A percentile compares a stretch with the other conserved stretches of the same genome.
Evolutionary conservation across 2,113 vertebrate genomes (phyloP).

Genomic region (Pogonocichla stellata): DNA sequence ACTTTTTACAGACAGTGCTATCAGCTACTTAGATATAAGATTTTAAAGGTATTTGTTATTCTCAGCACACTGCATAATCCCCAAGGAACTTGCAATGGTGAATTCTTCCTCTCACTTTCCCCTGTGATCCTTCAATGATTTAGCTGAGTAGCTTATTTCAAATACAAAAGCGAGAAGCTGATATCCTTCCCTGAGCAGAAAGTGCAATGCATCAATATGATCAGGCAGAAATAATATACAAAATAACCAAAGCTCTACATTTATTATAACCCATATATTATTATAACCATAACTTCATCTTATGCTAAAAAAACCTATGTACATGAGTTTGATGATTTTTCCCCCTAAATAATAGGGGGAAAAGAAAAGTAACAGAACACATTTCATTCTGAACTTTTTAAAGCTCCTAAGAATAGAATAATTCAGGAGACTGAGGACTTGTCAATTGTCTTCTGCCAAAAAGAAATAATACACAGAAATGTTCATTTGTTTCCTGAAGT

Average conservation of each 20-base stretch:
- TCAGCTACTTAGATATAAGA: background rate
- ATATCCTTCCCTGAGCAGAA: background rate
- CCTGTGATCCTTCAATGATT: background rate
- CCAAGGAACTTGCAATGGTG: background rate
- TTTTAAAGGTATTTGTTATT: background rate
- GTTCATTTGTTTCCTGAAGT: background rate
- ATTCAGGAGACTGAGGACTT: conserved; percentile 1
- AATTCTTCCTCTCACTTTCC: background rate
- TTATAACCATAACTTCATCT: background rate
- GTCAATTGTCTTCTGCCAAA: conserved; percentile 24
- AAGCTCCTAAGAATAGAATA: conserved; percentile 36
- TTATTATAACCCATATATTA: background rate
- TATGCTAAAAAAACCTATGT: background rate
- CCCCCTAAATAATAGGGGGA: background rate
- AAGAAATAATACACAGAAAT: conserved; percentile 38
- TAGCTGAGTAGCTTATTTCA: background rate
- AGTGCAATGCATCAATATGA: background rate
- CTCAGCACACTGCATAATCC: background rate
- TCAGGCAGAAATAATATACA: background rate
- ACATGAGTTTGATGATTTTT: background rate
- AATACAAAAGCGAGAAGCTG: background rate
- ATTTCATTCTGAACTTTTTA: conserved; percentile 26
- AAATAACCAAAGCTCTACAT: background rate
- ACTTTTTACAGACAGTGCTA: background rate
- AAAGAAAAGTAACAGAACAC: background rate